A percentile compares a stretch with the other conserved stretches of the same genome.
phyloP scores from a whole-genome alignment of 2,797 vertebrate species.

The Ispidina picta region DNA sequence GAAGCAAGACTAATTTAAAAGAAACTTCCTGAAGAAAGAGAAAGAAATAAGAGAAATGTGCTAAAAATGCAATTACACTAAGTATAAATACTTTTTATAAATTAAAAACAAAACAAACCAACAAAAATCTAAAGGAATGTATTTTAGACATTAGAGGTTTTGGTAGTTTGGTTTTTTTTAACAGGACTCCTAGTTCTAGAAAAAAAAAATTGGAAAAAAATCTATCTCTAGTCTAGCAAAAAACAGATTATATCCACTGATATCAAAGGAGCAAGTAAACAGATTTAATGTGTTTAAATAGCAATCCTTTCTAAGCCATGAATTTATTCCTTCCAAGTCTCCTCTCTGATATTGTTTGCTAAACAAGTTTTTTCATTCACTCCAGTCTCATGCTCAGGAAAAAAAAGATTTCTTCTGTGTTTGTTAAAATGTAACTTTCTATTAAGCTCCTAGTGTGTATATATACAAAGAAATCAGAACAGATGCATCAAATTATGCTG shows the following conservation, averaged over 20 bases:
- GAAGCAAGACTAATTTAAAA: neutral
- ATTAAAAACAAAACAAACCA: neutral
- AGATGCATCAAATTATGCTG: neutral
- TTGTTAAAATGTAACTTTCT: neutral
- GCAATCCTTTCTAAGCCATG: neutral
- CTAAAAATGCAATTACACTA: neutral
- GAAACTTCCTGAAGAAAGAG: neutral
- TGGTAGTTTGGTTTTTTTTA: neutral
- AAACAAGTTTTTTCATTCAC: neutral
- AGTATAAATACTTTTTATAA: neutral
- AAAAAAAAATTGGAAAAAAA: neutral
- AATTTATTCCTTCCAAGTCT: neutral
- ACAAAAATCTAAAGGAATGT: neutral
- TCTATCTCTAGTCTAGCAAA: neutral
- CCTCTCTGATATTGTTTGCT: neutral
- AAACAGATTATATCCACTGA: neutral
- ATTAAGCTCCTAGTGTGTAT: neutral
- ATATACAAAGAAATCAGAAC: neutral
- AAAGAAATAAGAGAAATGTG: neutral
- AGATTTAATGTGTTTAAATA: neutral
- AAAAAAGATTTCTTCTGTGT: neutral
- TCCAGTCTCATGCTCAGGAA: neutral
- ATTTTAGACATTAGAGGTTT: neutral
- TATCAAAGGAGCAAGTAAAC: neutral
- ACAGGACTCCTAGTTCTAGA: neutral